phyloP scores from a whole-genome alignment of 1,140 invertebrate genomes.

The Globodera rostochiensis region DNA sequence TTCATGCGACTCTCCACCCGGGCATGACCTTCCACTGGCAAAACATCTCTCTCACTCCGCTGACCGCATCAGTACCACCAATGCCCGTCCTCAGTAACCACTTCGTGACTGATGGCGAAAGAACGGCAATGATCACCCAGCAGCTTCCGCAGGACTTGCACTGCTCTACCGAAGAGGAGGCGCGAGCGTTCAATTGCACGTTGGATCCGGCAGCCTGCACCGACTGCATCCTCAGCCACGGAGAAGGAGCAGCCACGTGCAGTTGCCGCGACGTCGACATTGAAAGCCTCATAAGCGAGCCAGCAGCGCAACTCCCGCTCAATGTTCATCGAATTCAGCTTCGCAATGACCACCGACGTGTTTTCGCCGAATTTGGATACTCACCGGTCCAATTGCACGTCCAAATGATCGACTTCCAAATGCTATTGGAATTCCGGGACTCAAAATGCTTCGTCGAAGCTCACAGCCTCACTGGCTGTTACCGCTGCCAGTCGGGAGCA shows the following conservation, averaged over 20 bases:
- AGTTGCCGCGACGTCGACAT: background rate
- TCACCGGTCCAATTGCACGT: background rate
- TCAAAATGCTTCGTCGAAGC: background rate
- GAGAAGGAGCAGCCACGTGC: background rate
- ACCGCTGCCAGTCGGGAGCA: background rate
- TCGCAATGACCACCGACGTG: background rate
- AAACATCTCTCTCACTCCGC: constrained; percentile 7
- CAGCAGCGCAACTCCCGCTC: background rate
- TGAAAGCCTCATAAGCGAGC: background rate
- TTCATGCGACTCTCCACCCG: background rate
- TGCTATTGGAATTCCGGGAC: background rate
- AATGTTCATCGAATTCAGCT: background rate
- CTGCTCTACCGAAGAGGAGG: background rate
- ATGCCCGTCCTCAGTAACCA: background rate
- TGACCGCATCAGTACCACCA: background rate
- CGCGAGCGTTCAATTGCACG: background rate
- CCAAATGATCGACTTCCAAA: background rate
- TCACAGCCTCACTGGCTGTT: background rate
- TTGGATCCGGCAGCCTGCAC: background rate
- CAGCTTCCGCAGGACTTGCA: background rate
- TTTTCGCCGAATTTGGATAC: background rate
- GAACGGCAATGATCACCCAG: background rate
- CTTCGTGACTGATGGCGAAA: background rate
- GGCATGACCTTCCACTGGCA: constrained; percentile 16
- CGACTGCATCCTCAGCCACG: background rate